Base-by-base conservation (phyloP, 2,888 invertebrate genomes). In the Cerceris rybyensis region DNA sequence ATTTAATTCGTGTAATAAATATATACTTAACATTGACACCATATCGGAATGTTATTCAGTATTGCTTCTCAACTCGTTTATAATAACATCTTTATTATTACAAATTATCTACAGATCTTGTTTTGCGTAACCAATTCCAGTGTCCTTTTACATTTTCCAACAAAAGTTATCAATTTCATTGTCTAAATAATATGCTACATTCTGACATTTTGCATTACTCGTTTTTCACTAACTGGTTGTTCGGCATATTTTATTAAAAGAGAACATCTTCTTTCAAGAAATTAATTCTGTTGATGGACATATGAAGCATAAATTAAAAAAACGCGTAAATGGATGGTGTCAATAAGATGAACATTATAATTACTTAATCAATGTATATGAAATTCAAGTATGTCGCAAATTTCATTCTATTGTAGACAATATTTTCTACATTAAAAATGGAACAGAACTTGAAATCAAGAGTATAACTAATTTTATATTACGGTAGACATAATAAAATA, bases 41-140 rank as follows among this genome's bases (percentile, higher is more conserved):
- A 68, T 17, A 73, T 50, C 64, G 49, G 16, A 61, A 63, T 64
- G 41, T 67, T 49, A 54, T 58, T 41, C 7, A 58, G 61, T 74
- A 76, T 76, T 76, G 63, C 58, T 74, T 49, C 57, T 46, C 69
- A 68, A 76, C 64, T 54, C 28, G 60, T 81, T 69, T 63, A 59
- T 75, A 78, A 82, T 82, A 82, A 82, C 63, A 39, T 73, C 66
- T 83, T 82, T 82, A 82, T 82, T 82, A 66, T 78, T 83, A 78
- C 71, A 82, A 80, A 83, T 78, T 80, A 83, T 80, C 82, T 83
- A 83, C 81, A 82, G 42, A 63, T 74, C 17, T 42, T 64, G 49
- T 71, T 66, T 82, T 61, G 60, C 58, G 52, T 75, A 73, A 81
- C 68, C 71, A 50, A 81, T 82, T 61, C 68, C 60, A 54, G 65